These are phyloP conservation scores for Ptychoptera albimana DNA, from an alignment of 2,888 invertebrate species.

Conservation along the genomic window DNA sequence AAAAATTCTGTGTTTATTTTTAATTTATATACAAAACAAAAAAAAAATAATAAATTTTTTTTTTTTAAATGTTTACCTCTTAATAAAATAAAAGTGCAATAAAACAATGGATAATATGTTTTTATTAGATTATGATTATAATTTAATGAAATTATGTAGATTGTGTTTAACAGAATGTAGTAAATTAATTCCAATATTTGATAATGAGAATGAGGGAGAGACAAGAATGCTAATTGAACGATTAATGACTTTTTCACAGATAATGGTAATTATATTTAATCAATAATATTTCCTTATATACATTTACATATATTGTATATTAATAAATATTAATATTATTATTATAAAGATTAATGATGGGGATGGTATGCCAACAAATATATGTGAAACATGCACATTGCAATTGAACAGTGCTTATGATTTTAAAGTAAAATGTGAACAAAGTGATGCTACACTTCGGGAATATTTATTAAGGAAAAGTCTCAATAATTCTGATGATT, in stretches of 20 bases:
- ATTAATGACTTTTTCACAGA: neutral
- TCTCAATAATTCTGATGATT: conserved; percentile 1
- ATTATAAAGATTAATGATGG: conserved; percentile 6
- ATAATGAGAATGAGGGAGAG: neutral
- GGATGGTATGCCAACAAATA: conserved; percentile 10
- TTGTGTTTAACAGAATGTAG: conserved; percentile 5
- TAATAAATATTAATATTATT: too few species aligned
- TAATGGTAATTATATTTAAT: neutral
- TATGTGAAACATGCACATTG: conserved; percentile 9
- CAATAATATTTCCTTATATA: neutral
- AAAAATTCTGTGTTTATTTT: neutral
- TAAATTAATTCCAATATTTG: conserved; percentile 5
- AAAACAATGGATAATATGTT: conserved; percentile 5
- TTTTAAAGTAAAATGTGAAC: conserved; percentile 9
- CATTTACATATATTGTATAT: neutral
- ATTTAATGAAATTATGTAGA: conserved; percentile 6
- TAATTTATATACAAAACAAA: too few species aligned
- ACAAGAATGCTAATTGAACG: neutral
- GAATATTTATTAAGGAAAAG: conserved; percentile 3
- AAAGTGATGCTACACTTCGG: conserved; percentile 9
- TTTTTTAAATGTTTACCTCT: neutral
- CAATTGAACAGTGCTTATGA: conserved; percentile 7
- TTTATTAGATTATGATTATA: conserved; percentile 2
- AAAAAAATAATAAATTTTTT: neutral
- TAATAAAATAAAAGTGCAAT: conserved; percentile 1